These are phyloP conservation scores for Hiodon alosoides DNA, from an alignment of 2,113 vertebrate species.

Conservation along the genomic window DNA sequence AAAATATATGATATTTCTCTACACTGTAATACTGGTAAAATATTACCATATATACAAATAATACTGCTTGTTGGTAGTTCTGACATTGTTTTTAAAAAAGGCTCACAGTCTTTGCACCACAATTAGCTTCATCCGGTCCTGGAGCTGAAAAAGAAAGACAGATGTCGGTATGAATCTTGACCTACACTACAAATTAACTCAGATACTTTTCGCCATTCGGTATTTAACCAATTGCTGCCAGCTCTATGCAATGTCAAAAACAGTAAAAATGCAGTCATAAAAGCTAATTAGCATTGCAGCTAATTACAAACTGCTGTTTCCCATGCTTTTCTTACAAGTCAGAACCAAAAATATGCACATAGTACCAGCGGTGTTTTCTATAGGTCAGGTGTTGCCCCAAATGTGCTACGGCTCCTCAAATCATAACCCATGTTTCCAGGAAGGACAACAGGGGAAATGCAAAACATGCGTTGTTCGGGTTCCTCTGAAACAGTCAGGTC, in stretches of 20 bases:
- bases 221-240: background rate
- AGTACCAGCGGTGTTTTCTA: background rate
- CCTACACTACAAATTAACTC: background rate
- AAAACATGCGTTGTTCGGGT: background rate
- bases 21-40: slow-evolving; percentile 7
- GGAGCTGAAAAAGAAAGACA: slow-evolving; percentile 23
- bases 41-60: background rate
- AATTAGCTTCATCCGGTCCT: slow-evolving; percentile 18
- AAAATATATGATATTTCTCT: background rate
- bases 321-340: background rate
- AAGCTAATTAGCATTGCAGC: background rate
- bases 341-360: background rate
- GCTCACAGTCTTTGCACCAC: slow-evolving; percentile 3
- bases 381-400: background rate
- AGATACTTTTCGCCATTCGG: background rate
- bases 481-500: background rate
- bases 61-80: slow-evolving; percentile 17
- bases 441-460: background rate
- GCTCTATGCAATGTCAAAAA: background rate
- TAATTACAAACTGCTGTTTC: background rate
- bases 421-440: background rate
- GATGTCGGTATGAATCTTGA: background rate
- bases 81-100: background rate
- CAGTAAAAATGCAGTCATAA: background rate
- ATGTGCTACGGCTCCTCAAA: background rate